Conservation (phyloP, 1,140 invertebrate genomes). For the Apis mellifera region Amel_HAv3.1 CM009931.2:26499001-26499500, state of each 20-base stretch:
- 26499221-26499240: no score
- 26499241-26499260: neutral
- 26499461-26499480: constrained; percentile 72
- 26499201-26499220: no score
- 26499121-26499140: no score
- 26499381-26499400: neutral
- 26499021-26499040: no score
- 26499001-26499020: neutral
- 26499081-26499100: no score
- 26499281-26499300: neutral
- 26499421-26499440: constrained; percentile 14
- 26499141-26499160: no score
- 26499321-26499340: constrained; percentile 31
- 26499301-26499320: neutral
- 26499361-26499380: constrained; percentile 17
- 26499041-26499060: neutral
- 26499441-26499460: constrained; percentile 73
- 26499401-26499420: constrained; percentile 5
- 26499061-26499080: neutral
- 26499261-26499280: neutral
- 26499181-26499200: no score
- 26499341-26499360: neutral
- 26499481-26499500: constrained; percentile 77
- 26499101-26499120: no score
- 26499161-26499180: no score